A percentile compares a stretch with the other conserved stretches of the same genome.
Conservation (phyloP, 2,113 vertebrate species). For the Leucosticte australis region DNA sequence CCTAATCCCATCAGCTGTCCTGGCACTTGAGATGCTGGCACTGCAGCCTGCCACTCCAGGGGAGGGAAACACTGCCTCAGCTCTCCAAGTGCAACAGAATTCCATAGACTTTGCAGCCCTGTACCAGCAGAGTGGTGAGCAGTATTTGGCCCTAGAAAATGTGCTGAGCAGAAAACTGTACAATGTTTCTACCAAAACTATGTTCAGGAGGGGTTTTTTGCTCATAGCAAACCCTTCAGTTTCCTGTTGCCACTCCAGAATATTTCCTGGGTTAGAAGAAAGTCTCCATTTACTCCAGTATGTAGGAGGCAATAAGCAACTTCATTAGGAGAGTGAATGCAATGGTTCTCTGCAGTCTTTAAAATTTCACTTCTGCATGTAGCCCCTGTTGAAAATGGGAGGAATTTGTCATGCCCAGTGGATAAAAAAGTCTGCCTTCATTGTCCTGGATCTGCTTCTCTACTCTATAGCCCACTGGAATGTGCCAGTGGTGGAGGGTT, state of each 20-base stretch:
- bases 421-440: background rate
- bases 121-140: background rate
- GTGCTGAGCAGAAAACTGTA: background rate
- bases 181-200: background rate
- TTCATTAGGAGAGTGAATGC: background rate
- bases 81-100: background rate
- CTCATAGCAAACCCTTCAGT: background rate
- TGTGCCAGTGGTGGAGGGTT: background rate
- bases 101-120: background rate
- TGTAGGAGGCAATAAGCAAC: background rate
- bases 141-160: background rate
- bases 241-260: background rate
- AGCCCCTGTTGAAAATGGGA: background rate
- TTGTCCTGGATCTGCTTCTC: background rate
- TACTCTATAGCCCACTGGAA: background rate
- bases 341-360: background rate
- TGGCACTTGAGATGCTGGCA: background rate
- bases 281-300: background rate
- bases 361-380: background rate
- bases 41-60: rapidly evolving
- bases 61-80: rapidly evolving
- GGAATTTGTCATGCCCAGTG: background rate
- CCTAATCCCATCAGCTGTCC: background rate
- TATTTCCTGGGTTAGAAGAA: background rate
- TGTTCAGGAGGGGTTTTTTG: background rate